A percentile compares a stretch with the other conserved stretches of the same genome.
phyloP scores from a whole-genome alignment of 2,113 vertebrate species.

The Brevimyrus niger region DNA sequence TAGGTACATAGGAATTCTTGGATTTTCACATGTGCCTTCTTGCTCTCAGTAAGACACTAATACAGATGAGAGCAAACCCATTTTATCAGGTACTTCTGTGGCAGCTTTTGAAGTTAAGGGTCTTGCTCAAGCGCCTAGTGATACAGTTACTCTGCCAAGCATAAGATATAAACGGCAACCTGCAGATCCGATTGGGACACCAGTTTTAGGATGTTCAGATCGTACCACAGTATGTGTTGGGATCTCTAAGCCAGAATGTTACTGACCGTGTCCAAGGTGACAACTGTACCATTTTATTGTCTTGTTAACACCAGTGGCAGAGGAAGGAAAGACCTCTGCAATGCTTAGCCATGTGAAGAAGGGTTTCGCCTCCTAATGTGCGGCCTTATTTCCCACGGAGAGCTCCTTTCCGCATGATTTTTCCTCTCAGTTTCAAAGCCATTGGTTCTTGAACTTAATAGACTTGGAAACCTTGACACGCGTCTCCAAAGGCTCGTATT shows the following conservation, averaged over 20 bases:
- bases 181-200: not conserved
- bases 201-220: not conserved
- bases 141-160: not conserved
- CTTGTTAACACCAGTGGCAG: conserved; percentile 1
- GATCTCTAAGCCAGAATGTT: not conserved
- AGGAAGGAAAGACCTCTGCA: not conserved
- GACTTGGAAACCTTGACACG: conserved; percentile 33
- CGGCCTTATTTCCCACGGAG: conserved; percentile 13
- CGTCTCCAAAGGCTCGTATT: conserved; percentile 30
- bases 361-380: conserved; percentile 9
- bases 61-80: not conserved
- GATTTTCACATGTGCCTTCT: not conserved
- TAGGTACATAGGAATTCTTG: not conserved
- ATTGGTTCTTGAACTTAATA: conserved; percentile 31
- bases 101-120: not conserved
- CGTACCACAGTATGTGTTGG: not conserved
- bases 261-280: not conserved
- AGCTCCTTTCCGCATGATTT: conserved; percentile 18
- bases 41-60: not conserved
- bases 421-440: conserved; percentile 20
- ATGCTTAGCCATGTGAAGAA: conserved; percentile 10
- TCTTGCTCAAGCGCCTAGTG: not conserved
- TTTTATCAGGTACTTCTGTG: not conserved
- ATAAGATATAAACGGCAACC: not conserved
- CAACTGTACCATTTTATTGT: conserved; percentile 11